Base-by-base conservation (phyloP, 2,888 invertebrate species). In the Pycnomerus fuliginosus region DNA sequence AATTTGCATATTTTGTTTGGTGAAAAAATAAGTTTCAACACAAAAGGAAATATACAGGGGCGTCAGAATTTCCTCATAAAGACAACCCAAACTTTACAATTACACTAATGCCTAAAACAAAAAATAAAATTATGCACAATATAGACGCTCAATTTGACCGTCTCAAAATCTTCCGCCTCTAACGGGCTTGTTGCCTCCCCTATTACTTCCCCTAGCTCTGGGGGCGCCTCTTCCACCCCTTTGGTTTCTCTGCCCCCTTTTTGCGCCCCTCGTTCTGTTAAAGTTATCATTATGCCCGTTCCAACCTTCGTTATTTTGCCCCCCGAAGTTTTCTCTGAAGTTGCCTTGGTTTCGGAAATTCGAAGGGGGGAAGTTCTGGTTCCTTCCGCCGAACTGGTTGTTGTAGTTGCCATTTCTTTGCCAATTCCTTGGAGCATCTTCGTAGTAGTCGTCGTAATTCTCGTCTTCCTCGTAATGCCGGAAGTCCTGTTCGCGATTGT, bases 381-480 rank as follows among this genome's bases (percentile, higher is more conserved):
- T 16, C 13, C 20, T 38, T 11, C 35, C 43, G 7, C 31, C 34
- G 10, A 3, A 12, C 25, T 4, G 25, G 7, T 20, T 8, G 4
- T 12, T 10, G 30, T 34, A 44, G 4, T 34, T 36, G 8, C 44
- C 41, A 24, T 41, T 51, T 5, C 42, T 44, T 48, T 74, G 70
- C 71, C 72, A 72, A 57, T 66, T 72, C 5, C 46, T 49, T 56
- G 68, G 69, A 10, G 36, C 20, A 17, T 74, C 73, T 60, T 63
- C 64, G 31, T 68, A 67, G 52, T 75, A 73, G 64, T 75, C 74
- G 25, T 76, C 72, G 46, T 73, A 43, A 14, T 68, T 64, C 31
- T 70, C 64, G 10, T 57, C 52, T 41, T 68, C 57, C 4, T 56
- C 52, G 16, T 53, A 48, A 5, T 33, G 36, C 3, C 60, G 50